Evolutionary conservation across 2,888 invertebrate species (phyloP).

Genomic region (Chydorus sphaericus): DNA sequence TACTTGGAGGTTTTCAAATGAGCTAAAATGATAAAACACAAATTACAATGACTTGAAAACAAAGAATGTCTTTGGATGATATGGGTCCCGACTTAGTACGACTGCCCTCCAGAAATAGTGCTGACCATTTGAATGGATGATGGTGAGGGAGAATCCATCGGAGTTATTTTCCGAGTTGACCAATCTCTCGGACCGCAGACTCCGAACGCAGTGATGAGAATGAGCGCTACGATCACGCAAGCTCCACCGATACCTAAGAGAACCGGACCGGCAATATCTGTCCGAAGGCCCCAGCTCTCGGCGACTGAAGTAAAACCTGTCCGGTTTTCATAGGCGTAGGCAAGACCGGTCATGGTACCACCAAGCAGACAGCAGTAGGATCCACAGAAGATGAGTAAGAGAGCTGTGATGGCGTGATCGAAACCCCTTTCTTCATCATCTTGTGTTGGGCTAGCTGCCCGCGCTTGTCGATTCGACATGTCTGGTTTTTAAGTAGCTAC

Average conservation of each 20-base stretch:
- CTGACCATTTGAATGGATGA: too few species aligned
- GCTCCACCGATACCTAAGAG: conserved; percentile 4
- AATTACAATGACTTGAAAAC: too few species aligned
- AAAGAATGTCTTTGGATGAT: too few species aligned
- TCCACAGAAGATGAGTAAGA: neutral
- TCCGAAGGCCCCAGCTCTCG: conserved; percentile 1
- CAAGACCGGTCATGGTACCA: conserved; percentile 4
- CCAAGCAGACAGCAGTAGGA: neutral
- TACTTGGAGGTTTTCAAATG: too few species aligned
- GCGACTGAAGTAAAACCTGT: conserved; percentile 1
- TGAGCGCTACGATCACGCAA: neutral
- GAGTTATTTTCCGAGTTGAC: neutral
- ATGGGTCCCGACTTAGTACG: too few species aligned
- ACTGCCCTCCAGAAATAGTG: too few species aligned
- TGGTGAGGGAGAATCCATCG: too few species aligned
- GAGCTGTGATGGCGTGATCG: conserved; percentile 9
- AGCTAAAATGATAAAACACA: too few species aligned
- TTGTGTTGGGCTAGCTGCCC: too few species aligned
- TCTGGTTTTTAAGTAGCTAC: too few species aligned
- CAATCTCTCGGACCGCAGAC: conserved; percentile 1
- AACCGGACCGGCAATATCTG: conserved; percentile 10
- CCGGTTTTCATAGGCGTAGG: conserved; percentile 7
- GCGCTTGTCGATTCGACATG: too few species aligned
- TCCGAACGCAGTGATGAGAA: neutral
- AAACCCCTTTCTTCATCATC: too few species aligned